Evolutionary conservation across 2,888 invertebrate genomes (phyloP).

Genomic region (Drosophila robusta): DNA sequence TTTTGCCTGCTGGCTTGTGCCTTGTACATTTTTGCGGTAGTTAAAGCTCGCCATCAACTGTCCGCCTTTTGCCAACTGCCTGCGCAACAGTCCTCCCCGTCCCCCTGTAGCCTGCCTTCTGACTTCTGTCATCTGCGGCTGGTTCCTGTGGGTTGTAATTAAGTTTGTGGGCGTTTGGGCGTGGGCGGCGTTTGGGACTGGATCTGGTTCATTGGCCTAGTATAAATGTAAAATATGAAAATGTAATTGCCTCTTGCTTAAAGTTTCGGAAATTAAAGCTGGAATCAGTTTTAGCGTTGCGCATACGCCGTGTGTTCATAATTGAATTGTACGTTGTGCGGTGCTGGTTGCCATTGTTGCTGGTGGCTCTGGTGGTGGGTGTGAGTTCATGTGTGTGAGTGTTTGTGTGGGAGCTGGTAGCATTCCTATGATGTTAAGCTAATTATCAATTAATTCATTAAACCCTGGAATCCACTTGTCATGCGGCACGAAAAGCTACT

Average conservation of each 20-base stretch:
- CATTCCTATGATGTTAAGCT: constrained; percentile 42
- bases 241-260: constrained; percentile 46
- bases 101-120: constrained; percentile 1
- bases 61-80: constrained; percentile 30
- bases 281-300: constrained; percentile 49
- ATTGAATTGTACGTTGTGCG: constrained; percentile 55
- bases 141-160: constrained; percentile 58
- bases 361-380: constrained; percentile 3
- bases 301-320: constrained; percentile 66
- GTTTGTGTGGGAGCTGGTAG: neutral
- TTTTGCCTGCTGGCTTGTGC: constrained; percentile 21
- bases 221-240: constrained; percentile 49
- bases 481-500: constrained; percentile 25
- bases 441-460: constrained; percentile 71
- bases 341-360: constrained; percentile 15
- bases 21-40: constrained; percentile 46
- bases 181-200: neutral
- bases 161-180: constrained; percentile 50
- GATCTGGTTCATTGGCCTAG: constrained; percentile 45
- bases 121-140: constrained; percentile 40
- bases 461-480: constrained; percentile 53
- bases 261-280: constrained; percentile 43
- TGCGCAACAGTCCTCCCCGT: neutral
- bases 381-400: neutral
- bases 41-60: constrained; percentile 51